Evolutionary conservation across 2,797 vertebrate species (phyloP).

Genomic region (Danionella dracula): DNA sequence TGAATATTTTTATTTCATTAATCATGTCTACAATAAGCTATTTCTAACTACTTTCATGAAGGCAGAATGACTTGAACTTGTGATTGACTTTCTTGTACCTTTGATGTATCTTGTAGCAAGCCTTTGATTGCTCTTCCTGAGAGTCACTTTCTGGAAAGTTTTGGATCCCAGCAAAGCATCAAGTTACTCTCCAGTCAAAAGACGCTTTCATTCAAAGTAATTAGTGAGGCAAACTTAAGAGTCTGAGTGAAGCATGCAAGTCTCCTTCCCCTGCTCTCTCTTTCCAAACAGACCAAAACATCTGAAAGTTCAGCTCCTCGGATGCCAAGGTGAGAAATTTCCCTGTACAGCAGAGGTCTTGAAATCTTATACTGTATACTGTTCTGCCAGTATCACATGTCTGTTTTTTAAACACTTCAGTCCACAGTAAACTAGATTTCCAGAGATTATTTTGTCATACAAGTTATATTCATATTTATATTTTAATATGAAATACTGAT

Average conservation of each 20-base stretch:
- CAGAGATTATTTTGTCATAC: background rate
- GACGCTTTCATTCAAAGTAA: constrained; percentile 52
- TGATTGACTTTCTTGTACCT: constrained; percentile 38
- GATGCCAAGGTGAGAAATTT: constrained; percentile 39
- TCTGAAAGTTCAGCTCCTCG: constrained; percentile 30
- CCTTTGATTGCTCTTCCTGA: constrained; percentile 41
- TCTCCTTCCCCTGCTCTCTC: constrained; percentile 17
- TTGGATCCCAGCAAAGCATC: constrained; percentile 48
- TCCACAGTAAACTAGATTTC: background rate
- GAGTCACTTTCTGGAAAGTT: constrained; percentile 48
- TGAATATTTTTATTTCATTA: no score
- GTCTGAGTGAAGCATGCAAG: constrained; percentile 22
- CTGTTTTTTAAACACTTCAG: constrained; percentile 24
- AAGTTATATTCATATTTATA: no score
- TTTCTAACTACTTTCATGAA: background rate
- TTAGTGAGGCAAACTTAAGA: constrained; percentile 41
- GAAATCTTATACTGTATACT: constrained; percentile 37
- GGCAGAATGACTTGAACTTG: constrained; percentile 15
- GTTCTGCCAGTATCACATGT: constrained; percentile 31
- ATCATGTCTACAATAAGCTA: no score
- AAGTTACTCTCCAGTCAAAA: constrained; percentile 57
- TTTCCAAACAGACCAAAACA: constrained; percentile 39
- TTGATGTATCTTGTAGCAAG: constrained; percentile 29
- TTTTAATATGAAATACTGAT: no score
- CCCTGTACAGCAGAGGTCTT: constrained; percentile 29